Evolutionary conservation across 2,888 invertebrate genomes (phyloP).

Genomic region (Amphimallon solstitiale): DNA sequence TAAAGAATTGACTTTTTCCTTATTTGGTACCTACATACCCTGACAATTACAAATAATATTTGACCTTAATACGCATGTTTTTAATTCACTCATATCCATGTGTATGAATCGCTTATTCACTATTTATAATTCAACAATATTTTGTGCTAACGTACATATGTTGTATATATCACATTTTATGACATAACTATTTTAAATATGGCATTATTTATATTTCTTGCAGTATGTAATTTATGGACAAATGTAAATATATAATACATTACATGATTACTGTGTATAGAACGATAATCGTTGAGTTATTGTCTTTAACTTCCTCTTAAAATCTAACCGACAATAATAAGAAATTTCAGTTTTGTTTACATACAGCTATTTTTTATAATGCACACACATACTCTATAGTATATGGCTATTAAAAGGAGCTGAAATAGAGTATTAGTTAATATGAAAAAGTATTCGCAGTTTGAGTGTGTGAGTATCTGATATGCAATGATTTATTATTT

Average conservation of each 20-base stretch:
- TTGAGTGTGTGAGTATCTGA: too few relatives aligned
- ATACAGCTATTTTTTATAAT: too few relatives aligned
- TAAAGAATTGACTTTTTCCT: too few relatives aligned
- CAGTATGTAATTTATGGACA: slow-evolving; percentile 24
- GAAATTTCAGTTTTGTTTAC: not conserved
- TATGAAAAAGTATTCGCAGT: too few relatives aligned
- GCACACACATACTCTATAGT: too few relatives aligned
- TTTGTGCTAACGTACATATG: slow-evolving; percentile 42
- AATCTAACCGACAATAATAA: slow-evolving; percentile 26
- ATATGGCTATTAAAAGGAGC: too few relatives aligned
- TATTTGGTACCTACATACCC: too few relatives aligned
- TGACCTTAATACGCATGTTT: too few relatives aligned
- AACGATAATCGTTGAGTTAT: slow-evolving; percentile 12
- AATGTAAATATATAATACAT: not conserved
- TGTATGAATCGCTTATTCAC: slow-evolving; percentile 8
- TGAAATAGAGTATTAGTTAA: too few relatives aligned
- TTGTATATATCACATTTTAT: slow-evolving; percentile 41
- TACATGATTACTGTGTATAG: not conserved
- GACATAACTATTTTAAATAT: slow-evolving; percentile 23
- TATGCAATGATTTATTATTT: too few relatives aligned
- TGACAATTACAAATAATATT: not conserved
- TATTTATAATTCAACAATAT: slow-evolving; percentile 33
- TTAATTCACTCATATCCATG: not conserved
- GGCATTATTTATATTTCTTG: slow-evolving; percentile 8
- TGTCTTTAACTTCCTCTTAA: slow-evolving; percentile 10